Base-by-base conservation (phyloP, 2,797 vertebrate species). In the Denticeps clupeoides region DNA sequence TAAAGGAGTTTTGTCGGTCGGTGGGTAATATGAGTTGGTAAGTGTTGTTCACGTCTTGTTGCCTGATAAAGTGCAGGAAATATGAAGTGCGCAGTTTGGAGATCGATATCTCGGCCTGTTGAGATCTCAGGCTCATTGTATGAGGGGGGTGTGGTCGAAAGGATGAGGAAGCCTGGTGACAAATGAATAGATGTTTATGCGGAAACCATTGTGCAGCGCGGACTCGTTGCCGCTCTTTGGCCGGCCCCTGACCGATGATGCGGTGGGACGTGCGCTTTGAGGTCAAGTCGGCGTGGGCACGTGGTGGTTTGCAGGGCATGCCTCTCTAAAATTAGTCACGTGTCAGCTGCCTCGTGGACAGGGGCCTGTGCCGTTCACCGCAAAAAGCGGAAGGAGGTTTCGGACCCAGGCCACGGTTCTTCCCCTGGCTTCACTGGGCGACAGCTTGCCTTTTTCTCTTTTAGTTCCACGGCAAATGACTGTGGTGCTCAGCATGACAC, bases 321-420 rank as follows among this genome's bases (percentile, higher is more conserved):
- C 27, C 35, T 24, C 35, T 18, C 47, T 49, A 49, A 42, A 50
- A 42, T 42, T 31, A 50, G 48, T 50, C 48, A 41, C 48, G 27
- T 41, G 27, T 23, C 37, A 42, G 48, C 27, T 31, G 27, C 26
- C 41, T 31, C 22, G 41, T 28, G 33, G 47, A 41, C 12, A n/a
- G 24, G 19, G 2, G 47, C 37, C 33, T 49, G 27, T 11, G 10
- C 8, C 37, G 29, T 24, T 27, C 11, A 24, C 7, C 13, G 44
- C 24, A 44, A 26, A 41, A 19, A 24, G 26, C 23, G 25, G 16
- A 38, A 19, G 35, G 11, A 35, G 35, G 15, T 12, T 28, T 1
- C n/a, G 12, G n/a, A 15, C n/a, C n/a, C n/a, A n/a, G n/a, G n/a
- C n/a, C n/a, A n/a, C 18, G 7, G 28, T 5, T 18, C 3, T 40